Evolutionary conservation across 2,113 vertebrate species (phyloP).

Genomic region (Boleophthalmus pectinirostris): DNA sequence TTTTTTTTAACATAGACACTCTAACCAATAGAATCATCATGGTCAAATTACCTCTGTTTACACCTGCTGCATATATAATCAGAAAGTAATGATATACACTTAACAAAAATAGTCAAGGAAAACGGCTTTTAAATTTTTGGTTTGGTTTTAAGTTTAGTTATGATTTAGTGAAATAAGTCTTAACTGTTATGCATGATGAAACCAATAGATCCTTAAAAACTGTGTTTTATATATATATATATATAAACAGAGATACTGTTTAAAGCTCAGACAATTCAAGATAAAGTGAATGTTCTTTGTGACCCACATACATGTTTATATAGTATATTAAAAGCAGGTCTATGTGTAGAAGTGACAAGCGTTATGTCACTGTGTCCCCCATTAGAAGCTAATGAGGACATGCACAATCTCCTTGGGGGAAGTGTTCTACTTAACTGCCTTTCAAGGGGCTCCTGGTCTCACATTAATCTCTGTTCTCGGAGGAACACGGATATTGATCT

Average conservation of each 20-base stretch:
- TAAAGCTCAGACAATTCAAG: not conserved
- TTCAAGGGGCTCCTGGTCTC: slow-evolving; percentile 39
- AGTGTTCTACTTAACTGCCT: slow-evolving; percentile 56
- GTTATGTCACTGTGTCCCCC: slow-evolving; percentile 30
- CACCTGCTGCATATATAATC: no score
- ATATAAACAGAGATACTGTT: no score
- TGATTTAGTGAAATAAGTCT: no score
- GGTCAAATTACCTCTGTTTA: no score
- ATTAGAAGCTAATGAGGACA: slow-evolving; percentile 63
- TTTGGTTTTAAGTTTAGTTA: no score
- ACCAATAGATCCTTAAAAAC: not conserved
- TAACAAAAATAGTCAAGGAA: no score
- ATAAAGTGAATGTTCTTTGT: not conserved
- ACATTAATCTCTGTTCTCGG: slow-evolving; percentile 55
- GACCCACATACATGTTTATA: slow-evolving; percentile 2
- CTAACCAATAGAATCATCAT: no score
- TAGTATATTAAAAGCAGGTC: slow-evolving; percentile 24
- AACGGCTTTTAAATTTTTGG: no score
- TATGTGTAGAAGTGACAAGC: slow-evolving; percentile 15
- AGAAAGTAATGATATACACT: no score
- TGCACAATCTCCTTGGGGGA: slow-evolving; percentile 44
- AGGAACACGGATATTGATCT: slow-evolving; percentile 49
- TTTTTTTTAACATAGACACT: no score
- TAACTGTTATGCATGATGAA: no score
- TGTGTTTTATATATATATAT: not conserved